Evolutionary conservation across 2,797 vertebrate genomes (phyloP).

Genomic region (Rhabdophis nuchalis): DNA sequence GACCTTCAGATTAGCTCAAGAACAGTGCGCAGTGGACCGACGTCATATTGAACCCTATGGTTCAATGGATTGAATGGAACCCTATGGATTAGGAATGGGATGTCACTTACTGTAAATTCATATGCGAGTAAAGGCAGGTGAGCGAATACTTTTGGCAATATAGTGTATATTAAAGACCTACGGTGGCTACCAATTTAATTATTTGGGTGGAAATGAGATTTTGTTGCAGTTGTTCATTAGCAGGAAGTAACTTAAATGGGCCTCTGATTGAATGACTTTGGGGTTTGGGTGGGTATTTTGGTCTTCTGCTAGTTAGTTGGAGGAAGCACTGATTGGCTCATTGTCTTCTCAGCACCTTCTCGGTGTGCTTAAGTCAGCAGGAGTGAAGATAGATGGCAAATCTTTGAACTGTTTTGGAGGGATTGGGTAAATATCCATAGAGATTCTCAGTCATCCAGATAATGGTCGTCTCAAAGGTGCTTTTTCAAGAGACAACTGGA

Average conservation of each 20-base stretch:
- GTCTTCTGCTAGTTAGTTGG: neutral
- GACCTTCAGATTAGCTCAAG: too few species aligned
- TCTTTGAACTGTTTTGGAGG: neutral
- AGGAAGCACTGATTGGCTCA: neutral
- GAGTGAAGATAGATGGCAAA: neutral
- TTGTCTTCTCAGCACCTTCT: neutral
- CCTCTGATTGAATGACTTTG: neutral
- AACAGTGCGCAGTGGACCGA: too few species aligned
- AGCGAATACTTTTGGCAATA: too few species aligned
- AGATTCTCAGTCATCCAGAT: too few species aligned
- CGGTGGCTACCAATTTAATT: neutral
- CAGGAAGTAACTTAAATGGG: neutral
- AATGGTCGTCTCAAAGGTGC: too few species aligned
- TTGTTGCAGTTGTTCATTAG: neutral
- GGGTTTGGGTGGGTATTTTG: neutral
- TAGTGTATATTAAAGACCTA: neutral
- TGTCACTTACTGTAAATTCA: too few species aligned
- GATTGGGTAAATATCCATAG: neutral
- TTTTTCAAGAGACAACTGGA: too few species aligned
- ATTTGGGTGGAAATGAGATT: neutral
- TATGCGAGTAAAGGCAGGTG: too few species aligned
- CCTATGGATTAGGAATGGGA: too few species aligned
- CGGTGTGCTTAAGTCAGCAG: neutral
- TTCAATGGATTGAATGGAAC: too few species aligned
- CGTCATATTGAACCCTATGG: too few species aligned